Conservation (phyloP, 2,113 vertebrate species). For the Mus spicilegus region DNA sequence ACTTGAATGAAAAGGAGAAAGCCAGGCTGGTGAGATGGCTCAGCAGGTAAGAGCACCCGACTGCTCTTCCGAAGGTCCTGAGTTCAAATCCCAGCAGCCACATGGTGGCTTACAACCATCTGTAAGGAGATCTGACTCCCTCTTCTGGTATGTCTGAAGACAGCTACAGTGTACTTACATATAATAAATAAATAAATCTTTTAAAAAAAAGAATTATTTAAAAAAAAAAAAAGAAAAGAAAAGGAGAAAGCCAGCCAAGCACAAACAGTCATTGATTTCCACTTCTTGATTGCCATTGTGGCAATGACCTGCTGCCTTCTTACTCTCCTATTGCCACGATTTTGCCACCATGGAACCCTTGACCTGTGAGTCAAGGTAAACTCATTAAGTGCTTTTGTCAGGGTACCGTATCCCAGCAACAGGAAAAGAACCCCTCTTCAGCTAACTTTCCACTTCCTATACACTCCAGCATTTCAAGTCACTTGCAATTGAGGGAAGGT, state of each 20-base stretch:
- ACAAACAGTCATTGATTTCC: background rate
- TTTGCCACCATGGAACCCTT: background rate
- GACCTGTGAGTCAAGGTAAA: background rate
- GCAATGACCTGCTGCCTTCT: no score
- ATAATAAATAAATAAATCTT: no score
- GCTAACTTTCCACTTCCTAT: background rate
- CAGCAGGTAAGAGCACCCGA: no score
- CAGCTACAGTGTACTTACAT: no score
- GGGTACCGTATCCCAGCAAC: background rate
- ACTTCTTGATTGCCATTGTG: background rate
- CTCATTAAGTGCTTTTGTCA: background rate
- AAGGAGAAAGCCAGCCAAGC: background rate
- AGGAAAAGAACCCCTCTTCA: background rate
- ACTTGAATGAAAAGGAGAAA: background rate
- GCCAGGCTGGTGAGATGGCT: background rate
- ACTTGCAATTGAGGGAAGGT: background rate
- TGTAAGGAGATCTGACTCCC: no score
- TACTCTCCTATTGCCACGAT: background rate
- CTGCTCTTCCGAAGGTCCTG: no score
- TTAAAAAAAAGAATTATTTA: no score
- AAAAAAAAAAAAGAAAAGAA: background rate
- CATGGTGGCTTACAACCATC: no score
- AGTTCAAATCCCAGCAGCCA: no score
- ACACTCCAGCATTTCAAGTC: background rate
- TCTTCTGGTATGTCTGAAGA: no score